phyloP scores from a whole-genome alignment of 2,797 vertebrate genomes.

The Macropodus opercularis region DNA sequence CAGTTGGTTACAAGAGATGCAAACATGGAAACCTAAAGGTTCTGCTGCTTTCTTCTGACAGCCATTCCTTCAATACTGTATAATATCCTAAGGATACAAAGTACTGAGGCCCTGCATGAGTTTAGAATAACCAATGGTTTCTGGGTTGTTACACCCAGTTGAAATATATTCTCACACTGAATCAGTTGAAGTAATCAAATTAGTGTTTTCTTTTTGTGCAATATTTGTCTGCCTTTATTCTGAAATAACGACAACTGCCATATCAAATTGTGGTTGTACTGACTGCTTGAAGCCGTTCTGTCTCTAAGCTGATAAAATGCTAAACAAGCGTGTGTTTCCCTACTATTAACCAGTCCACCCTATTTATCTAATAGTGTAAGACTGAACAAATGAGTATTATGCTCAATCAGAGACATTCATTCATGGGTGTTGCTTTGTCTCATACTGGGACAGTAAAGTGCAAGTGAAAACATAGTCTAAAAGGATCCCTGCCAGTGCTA shows the following conservation, averaged over 20 bases:
- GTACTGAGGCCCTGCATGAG: constrained; percentile 52
- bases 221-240: constrained; percentile 49
- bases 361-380: constrained; percentile 47
- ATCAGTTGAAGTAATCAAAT: constrained; percentile 28
- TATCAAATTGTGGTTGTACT: constrained; percentile 43
- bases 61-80: constrained; percentile 35
- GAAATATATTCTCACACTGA: constrained; percentile 50
- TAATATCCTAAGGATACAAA: constrained; percentile 61
- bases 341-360: constrained; percentile 42
- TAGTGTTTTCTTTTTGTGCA: constrained; percentile 38
- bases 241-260: constrained; percentile 54
- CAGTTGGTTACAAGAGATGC: constrained; percentile 32
- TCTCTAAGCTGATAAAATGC: constrained; percentile 40
- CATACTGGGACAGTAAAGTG: constrained; percentile 73
- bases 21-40: constrained; percentile 35
- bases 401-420: constrained; percentile 65
- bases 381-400: constrained; percentile 47
- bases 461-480: constrained; percentile 54
- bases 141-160: constrained; percentile 29
- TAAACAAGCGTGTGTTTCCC: constrained; percentile 39
- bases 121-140: constrained; percentile 43
- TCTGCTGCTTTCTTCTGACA: constrained; percentile 14
- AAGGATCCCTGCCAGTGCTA: constrained; percentile 36
- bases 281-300: constrained; percentile 48
- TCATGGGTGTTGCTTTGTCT: constrained; percentile 73